Evolutionary conservation across 2,113 vertebrate genomes (phyloP).

Genomic region (Hippopotamus amphibius): DNA sequence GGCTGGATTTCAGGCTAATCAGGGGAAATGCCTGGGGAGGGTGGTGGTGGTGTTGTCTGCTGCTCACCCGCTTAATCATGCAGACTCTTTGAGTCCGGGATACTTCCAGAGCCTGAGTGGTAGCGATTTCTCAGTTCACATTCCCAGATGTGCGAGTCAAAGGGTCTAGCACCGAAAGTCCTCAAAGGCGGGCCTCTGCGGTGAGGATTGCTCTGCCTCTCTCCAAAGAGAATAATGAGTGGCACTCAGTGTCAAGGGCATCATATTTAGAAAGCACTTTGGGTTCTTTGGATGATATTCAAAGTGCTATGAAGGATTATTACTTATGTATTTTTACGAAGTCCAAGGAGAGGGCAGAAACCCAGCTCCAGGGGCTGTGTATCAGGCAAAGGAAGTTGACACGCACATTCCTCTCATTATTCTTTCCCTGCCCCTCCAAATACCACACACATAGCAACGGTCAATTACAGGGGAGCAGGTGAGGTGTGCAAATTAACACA

Average conservation of each 20-base stretch:
- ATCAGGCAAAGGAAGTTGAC: constrained; percentile 69
- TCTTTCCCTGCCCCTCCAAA: constrained; percentile 63
- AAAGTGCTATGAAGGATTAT: constrained; percentile 55
- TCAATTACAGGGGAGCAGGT: constrained; percentile 76
- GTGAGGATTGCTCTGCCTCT: constrained; percentile 27
- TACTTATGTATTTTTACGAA: constrained; percentile 65
- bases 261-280: constrained; percentile 70
- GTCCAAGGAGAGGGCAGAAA: constrained; percentile 55
- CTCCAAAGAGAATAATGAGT: constrained; percentile 66
- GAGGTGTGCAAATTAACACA: constrained; percentile 72
- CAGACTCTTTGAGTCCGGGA: constrained; percentile 66
- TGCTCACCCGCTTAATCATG: constrained; percentile 65
- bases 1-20: constrained; percentile 80
- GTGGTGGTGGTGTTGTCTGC: constrained; percentile 70
- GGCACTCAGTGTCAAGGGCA: constrained; percentile 66
- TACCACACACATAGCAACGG: constrained; percentile 79
- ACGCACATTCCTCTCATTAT: constrained; percentile 65
- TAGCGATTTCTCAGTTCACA: constrained; percentile 70
- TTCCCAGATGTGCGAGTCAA: constrained; percentile 77
- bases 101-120: constrained; percentile 63
- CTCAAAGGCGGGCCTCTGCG: constrained; percentile 43
- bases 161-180: constrained; percentile 72
- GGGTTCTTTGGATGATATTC: constrained; percentile 73
- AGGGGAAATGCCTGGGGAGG: constrained; percentile 81
- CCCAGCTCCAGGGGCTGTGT: background rate